A percentile compares a stretch with the other conserved stretches of the same genome.
Conservation (phyloP, 2,113 vertebrate genomes). For the Solenodon paradoxus region DNA sequence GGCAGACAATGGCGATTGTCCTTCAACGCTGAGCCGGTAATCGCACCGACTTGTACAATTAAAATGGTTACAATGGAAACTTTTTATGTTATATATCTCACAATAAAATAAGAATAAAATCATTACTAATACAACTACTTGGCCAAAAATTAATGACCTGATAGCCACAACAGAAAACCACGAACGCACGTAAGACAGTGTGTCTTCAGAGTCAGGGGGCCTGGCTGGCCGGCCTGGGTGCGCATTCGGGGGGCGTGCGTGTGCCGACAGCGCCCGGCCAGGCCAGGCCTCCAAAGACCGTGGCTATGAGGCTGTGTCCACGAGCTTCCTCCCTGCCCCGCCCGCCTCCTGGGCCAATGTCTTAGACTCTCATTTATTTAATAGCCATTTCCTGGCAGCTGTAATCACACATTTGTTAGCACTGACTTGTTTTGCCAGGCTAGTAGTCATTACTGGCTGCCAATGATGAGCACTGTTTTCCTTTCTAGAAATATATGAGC, state of each 20-base stretch:
- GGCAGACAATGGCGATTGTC: not conserved
- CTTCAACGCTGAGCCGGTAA: not conserved
- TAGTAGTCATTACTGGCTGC: slow-evolving; percentile 34
- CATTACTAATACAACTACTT: not conserved
- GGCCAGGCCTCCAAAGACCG: not conserved
- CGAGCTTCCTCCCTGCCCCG: not conserved
- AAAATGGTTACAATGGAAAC: not conserved
- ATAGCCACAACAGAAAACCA: not conserved
- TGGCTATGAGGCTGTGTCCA: not conserved
- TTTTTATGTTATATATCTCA: not conserved
- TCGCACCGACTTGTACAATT: not conserved
- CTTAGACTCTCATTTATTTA: slow-evolving; percentile 32
- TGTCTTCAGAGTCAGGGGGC: not conserved
- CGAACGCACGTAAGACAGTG: not conserved
- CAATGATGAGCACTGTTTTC: slow-evolving; percentile 41
- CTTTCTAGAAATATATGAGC: slow-evolving; percentile 44
- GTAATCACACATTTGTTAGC: slow-evolving; percentile 50
- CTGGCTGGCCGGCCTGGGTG: not conserved
- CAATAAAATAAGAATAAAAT: not conserved
- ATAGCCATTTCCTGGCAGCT: slow-evolving; percentile 46
- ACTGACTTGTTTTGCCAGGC: slow-evolving; percentile 40
- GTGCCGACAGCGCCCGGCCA: rapidly evolving
- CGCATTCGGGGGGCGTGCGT: not conserved
- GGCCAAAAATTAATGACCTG: not conserved
- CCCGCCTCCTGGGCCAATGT: not conserved